Evolutionary conservation across 2,888 invertebrate species (phyloP), one percentile per base, ranked within the genome.

Genomic region (Spialia ferax): DNA sequence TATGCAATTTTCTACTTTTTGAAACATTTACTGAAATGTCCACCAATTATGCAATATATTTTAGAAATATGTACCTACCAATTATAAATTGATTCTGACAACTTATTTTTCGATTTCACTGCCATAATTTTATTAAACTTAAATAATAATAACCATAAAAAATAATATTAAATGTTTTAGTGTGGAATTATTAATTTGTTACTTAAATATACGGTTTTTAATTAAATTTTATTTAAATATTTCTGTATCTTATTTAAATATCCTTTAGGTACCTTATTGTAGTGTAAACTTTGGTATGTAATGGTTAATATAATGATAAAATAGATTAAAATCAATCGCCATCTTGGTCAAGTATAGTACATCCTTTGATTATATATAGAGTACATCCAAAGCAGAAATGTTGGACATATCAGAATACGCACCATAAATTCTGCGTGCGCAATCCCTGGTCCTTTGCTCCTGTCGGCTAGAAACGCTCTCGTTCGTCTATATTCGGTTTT

Each of bases 371-470:
- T n/a, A n/a, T n/a, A n/a, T n/a, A n/a, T n/a, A n/a, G n/a, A n/a
- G n/a, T 68, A 18, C 23, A 42, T 59, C 11, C 18, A n/a, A 63
- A 38, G 42, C 52, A 45, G 45, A 59, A 55, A n/a, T 68, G 66
- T 52, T 29, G 45, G 22, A 48, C 32, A 52, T 42, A 63, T 65
- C 56, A 63, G 68, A 65, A 68, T 35, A 63, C 68, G 74, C 70
- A 54, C 70, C 69, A 71, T 72, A 74, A 78, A 81, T 77, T 74
- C 86, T 89, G 91, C 90, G 88, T 82, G 91, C 91, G 91, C 91
- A 90, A 73, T 82, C 76, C 75, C 77, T 79, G 75, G 77, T 84
- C 85, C 86, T 84, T 78, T 68, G 69, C 72, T 77, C 77, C 77
- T 78, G 75, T 85, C 85, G 82, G 77, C 65, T 71, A 75, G 75